Evolutionary conservation across 2,797 vertebrate species (phyloP).

Genomic region (Thamnophis elegans): DNA sequence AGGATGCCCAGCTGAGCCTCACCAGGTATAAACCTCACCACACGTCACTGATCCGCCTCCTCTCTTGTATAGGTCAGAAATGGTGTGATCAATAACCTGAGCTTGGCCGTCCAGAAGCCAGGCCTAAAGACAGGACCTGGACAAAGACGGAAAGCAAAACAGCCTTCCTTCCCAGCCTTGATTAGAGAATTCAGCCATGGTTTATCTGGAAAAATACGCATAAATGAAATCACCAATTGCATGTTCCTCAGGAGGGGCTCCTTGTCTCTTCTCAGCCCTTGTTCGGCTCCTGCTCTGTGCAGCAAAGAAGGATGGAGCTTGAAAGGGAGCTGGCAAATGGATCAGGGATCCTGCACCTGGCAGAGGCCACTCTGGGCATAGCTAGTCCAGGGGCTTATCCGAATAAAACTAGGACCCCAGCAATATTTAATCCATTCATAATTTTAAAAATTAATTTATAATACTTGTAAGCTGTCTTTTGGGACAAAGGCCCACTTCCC

Average conservation of each 20-base stretch:
- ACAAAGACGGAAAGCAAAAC: background rate
- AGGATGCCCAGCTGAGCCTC: too few relatives aligned
- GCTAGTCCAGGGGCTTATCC: background rate
- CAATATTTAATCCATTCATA: background rate
- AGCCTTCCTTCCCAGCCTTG: background rate
- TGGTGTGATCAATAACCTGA: background rate
- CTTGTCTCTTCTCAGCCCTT: background rate
- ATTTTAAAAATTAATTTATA: background rate
- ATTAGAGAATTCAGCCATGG: background rate
- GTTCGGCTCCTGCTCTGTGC: background rate
- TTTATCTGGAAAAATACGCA: background rate
- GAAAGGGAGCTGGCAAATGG: background rate
- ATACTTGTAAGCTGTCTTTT: background rate
- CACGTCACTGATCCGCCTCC: background rate
- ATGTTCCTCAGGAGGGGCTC: background rate
- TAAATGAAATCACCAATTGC: background rate
- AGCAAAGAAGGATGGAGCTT: background rate
- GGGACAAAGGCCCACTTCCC: background rate
- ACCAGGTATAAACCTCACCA: too few relatives aligned
- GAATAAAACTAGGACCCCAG: background rate
- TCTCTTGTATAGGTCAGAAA: background rate
- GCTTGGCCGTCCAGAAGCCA: background rate
- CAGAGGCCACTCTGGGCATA: background rate
- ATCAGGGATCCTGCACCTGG: background rate
- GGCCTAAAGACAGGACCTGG: background rate